Conservation (phyloP, 2,797 vertebrate species). For the Coilia nasus region DNA sequence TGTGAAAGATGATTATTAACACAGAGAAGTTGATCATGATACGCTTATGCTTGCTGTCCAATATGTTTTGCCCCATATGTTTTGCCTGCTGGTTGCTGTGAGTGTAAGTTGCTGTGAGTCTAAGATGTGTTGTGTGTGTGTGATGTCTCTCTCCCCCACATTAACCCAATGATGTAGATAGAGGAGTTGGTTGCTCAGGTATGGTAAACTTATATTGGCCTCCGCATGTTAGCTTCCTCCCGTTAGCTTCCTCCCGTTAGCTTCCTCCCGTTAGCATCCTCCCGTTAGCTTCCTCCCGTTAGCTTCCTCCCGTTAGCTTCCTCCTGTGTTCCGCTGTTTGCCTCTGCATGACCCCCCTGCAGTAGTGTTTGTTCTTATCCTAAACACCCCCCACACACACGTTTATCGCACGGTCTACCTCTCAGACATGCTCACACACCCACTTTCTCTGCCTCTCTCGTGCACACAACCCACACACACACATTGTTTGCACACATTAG, state of each 20-base stretch:
- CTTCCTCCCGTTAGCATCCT: too few species aligned
- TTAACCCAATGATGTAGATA: constrained; percentile 77
- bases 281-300: too few species aligned
- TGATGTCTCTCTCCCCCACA: constrained; percentile 58
- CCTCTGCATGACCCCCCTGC: not conserved
- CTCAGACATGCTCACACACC: too few species aligned
- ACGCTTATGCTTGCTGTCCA: not conserved
- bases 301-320: too few species aligned
- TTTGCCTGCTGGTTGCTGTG: constrained; percentile 48
- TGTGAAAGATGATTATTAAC: not conserved
- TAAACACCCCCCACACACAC: not conserved
- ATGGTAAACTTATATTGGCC: constrained; percentile 61
- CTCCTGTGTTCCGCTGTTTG: not conserved
- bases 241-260: not conserved
- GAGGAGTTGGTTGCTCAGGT: constrained; percentile 83
- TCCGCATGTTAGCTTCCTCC: not conserved
- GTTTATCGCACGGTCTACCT: not conserved
- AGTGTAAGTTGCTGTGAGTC: constrained; percentile 54
- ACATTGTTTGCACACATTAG: too few species aligned
- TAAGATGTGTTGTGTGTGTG: constrained; percentile 63
- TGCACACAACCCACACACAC: not conserved
- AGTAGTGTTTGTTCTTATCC: not conserved
- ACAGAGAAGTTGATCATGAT: not conserved
- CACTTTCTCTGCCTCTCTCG: not conserved
- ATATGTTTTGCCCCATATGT: constrained; percentile 36